Base-by-base conservation (phyloP, 2,888 invertebrate genomes). In the Noctua fimbriata region DNA sequence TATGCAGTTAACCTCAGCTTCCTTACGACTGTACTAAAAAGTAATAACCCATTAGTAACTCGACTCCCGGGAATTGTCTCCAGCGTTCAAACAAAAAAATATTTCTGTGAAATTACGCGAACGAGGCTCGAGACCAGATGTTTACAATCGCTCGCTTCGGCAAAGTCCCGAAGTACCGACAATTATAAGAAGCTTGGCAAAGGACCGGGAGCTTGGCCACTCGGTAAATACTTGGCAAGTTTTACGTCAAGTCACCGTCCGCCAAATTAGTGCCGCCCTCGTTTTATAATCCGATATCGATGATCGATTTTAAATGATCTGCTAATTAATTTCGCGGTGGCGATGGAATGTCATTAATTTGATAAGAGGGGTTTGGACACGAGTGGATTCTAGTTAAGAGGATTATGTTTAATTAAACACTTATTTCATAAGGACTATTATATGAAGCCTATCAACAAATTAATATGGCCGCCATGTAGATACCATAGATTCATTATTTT, bases 221-320 rank as follows among this genome's bases (percentile, higher is more conserved):
- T 76, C 47, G 24, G 69, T 73, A 83, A 86, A 85, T 77, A 83
- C 86, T 85, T 85, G 85, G 83, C 83, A 65, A 73, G 76, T 76
- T 67, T 70, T 76, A 47, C n/a, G 72, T 66, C 66, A 84, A 81
- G 70, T 79, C 79, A 88, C 71, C 55, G 44, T 66, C 47, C 82
- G 58, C 72, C 70, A 69, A 81, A 85, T 84, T 82, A 86, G 79
- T 73, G 71, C 73, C 75, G 79, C 69, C 73, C 73, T 70, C 73
- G 65, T 87, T 88, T 88, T 86, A 89, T 75, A 79, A 78, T 85
- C 58, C 44, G 69, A 72, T 73, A 58, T 69, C 73, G 84, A 82
- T 89, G 81, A 89, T 87, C 79, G 85, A 79, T 88, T 89, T 86
- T 77, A 83, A 89, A 91, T 91, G 82, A 88, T 82, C 69, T 72